Conservation (phyloP, 35 echinoderm and acorn worm genomes). For the Apostichopus californicus region DNA sequence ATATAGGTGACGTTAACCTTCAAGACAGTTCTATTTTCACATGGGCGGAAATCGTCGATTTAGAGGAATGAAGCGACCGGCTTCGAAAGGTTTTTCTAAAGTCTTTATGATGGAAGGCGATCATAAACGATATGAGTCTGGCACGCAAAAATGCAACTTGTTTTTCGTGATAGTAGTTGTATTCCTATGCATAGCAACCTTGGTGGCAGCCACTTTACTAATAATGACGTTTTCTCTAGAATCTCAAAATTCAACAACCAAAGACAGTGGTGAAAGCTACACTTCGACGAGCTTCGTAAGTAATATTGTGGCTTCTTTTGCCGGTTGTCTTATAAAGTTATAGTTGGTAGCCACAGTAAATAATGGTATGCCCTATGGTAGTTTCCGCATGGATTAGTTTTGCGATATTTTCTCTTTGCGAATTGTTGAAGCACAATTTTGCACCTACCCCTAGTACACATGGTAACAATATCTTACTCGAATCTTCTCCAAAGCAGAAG, state of each 20-base stretch:
- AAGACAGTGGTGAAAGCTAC: slow-evolving; percentile 12
- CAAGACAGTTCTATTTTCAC: background rate
- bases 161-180: background rate
- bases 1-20: background rate
- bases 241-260: background rate
- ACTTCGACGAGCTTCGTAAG: slow-evolving; percentile 16
- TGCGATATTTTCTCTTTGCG: too few relatives aligned
- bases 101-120: slow-evolving; percentile 10
- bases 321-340: background rate
- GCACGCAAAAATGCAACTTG: background rate
- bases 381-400: too few relatives aligned
- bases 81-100: background rate
- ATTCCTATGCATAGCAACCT: background rate
- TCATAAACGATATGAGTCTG: background rate
- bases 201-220: background rate
- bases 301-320: background rate
- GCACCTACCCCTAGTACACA: too few relatives aligned
- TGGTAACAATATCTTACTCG: too few relatives aligned
- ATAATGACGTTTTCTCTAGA: background rate
- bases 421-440: too few relatives aligned
- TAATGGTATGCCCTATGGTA: too few relatives aligned
- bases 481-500: too few relatives aligned
- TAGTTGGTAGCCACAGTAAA: too few relatives aligned
- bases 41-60: slow-evolving; percentile 47
- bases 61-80: slow-evolving; percentile 31